phyloP scores from a whole-genome alignment of 64 coral and sea anemone species.

The Montipora capricornis region DNA sequence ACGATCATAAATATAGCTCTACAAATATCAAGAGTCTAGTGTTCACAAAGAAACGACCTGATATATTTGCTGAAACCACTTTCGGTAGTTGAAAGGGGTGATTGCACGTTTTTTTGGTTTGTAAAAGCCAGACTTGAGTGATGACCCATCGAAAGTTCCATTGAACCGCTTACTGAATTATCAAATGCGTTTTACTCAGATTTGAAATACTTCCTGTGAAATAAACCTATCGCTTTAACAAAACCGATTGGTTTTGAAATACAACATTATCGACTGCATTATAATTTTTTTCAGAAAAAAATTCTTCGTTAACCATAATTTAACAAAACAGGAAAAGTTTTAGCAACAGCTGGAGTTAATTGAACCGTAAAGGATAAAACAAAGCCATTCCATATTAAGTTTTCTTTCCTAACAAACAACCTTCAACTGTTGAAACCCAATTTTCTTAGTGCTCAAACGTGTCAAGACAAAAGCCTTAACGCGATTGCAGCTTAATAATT shows the following conservation, averaged over 20 bases:
- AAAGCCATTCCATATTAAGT: conserved; percentile 16
- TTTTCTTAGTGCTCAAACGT: conserved; percentile 13
- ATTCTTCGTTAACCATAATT: background rate
- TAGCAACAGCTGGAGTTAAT: conserved; percentile 22
- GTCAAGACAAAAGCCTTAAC: conserved; percentile 27
- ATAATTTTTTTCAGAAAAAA: background rate
- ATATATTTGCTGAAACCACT: conserved; percentile 32
- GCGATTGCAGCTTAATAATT: background rate
- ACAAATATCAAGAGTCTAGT: background rate
- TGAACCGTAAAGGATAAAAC: conserved; percentile 5
- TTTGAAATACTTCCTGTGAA: no score
- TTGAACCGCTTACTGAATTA: no score
- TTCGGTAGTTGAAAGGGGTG: background rate
- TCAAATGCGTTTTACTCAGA: no score
- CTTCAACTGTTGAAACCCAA: background rate
- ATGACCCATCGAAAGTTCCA: no score
- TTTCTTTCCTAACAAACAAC: background rate
- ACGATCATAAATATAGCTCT: background rate
- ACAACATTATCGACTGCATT: background rate
- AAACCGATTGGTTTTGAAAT: background rate
- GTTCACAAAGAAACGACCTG: background rate
- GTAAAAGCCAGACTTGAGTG: no score
- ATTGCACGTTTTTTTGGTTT: background rate
- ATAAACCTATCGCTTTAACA: no score
- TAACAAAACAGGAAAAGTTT: conserved; percentile 25